Percentiles rank a stretch among this genome's conserved stretches.
Conservation (phyloP, 2,113 vertebrate species). For the Gavia stellata region DNA sequence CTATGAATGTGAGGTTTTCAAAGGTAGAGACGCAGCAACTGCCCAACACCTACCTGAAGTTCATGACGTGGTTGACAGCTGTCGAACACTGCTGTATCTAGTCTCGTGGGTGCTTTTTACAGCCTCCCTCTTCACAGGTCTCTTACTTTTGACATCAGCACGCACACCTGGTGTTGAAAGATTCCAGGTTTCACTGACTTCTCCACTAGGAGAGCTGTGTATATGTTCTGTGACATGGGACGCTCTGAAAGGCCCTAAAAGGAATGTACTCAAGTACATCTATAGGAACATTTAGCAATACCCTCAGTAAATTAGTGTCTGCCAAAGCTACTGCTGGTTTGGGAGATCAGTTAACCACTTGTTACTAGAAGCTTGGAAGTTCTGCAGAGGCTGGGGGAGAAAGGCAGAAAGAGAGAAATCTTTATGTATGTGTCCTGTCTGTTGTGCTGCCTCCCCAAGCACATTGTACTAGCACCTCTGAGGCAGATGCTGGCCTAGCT, state of each 20-base stretch:
- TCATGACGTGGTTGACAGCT: not conserved
- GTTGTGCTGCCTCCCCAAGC: not conserved
- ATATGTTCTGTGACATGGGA: accelerated
- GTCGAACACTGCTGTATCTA: not conserved
- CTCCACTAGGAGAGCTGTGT: not conserved
- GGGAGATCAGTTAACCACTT: not conserved
- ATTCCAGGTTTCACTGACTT: not conserved
- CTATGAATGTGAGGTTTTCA: not conserved
- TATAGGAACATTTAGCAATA: not conserved
- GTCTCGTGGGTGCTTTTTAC: not conserved
- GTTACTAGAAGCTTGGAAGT: not conserved
- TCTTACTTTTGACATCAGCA: not conserved
- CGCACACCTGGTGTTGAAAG: not conserved
- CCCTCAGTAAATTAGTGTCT: not conserved
- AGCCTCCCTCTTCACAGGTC: not conserved
- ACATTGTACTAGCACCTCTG: not conserved
- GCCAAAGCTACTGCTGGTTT: not conserved
- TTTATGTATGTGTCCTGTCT: not conserved
- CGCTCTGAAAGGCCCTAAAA: not conserved
- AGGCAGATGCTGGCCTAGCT: not conserved
- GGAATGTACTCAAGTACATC: too few species aligned
- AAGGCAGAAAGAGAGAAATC: not conserved
- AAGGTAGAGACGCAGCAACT: not conserved
- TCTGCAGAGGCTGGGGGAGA: not conserved
- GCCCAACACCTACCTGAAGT: not conserved